Percentiles rank a stretch among this genome's conserved stretches.
phyloP scores from a whole-genome alignment of 2,113 vertebrate species.

The Erpornis zantholeuca region DNA sequence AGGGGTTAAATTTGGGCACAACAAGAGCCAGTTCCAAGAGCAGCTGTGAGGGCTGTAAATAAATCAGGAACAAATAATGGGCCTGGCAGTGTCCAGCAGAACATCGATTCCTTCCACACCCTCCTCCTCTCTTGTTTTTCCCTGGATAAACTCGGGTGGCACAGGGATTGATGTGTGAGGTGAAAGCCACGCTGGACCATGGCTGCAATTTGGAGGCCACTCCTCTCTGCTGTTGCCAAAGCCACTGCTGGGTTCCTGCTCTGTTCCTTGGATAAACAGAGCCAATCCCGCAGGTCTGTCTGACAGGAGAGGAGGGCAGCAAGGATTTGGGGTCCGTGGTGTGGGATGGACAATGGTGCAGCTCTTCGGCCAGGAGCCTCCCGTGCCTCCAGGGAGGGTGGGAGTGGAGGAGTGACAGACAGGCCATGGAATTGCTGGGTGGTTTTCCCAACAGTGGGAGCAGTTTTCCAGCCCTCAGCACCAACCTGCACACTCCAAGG shows the following conservation, averaged over 20 bases:
- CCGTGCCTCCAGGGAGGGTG: rapidly evolving
- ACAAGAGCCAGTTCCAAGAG: background rate
- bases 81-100: background rate
- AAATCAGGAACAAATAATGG: background rate
- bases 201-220: background rate
- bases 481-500: rapidly evolving
- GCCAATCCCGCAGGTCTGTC: rapidly evolving
- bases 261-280: background rate
- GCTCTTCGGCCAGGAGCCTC: background rate
- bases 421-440: background rate
- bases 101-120: background rate
- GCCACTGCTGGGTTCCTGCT: background rate
- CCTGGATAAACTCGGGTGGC: background rate
- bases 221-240: background rate
- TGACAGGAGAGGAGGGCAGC: background rate
- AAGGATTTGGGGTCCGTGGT: rapidly evolving
- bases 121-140: background rate
- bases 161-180: rapidly evolving
- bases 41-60: background rate
- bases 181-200: rapidly evolving
- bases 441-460: background rate
- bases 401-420: background rate
- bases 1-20: background rate
- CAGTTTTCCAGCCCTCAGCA: background rate
- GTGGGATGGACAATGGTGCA: background rate